phyloP scores from a whole-genome alignment of 2,113 vertebrate genomes.

The Pelvicachromis taeniatus region DNA sequence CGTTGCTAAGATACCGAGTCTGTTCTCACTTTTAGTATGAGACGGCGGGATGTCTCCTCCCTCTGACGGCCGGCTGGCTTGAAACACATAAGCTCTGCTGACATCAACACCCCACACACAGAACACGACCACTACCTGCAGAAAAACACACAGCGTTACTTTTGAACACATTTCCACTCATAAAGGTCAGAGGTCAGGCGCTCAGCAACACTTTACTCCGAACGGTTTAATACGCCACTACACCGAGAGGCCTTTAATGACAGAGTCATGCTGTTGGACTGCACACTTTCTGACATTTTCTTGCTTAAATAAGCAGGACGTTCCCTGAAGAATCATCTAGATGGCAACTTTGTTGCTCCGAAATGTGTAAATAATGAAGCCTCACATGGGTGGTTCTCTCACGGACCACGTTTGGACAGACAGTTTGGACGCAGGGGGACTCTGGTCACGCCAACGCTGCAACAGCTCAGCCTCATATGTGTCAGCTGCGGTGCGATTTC shows the following conservation, averaged over 20 bases:
- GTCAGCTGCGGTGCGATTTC: background rate
- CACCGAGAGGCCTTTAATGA: background rate
- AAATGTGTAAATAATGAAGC: background rate
- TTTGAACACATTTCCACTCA: background rate
- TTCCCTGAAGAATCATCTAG: background rate
- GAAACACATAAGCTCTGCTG: slow-evolving; percentile 83
- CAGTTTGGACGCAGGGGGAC: background rate
- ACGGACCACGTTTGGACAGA: background rate
- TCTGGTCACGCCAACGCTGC: background rate
- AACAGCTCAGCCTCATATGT: background rate
- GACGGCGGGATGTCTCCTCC: slow-evolving; percentile 73
- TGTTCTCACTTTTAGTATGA: slow-evolving; percentile 59
- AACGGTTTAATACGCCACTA: background rate
- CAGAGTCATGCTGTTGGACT: background rate
- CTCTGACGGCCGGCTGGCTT: slow-evolving; percentile 79
- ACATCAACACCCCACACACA: slow-evolving; percentile 77
- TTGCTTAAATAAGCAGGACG: background rate
- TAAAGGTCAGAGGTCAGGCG: background rate
- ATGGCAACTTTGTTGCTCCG: background rate
- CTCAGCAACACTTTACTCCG: background rate
- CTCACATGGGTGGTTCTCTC: fast-evolving
- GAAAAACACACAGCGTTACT: background rate
- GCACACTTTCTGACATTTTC: background rate
- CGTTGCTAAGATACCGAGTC: background rate
- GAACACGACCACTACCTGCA: slow-evolving; percentile 80